Evolutionary conservation across 2,888 invertebrate species (phyloP), one percentile per base, ranked within the genome.

Genomic region (Aspidapion aeneum): DNA sequence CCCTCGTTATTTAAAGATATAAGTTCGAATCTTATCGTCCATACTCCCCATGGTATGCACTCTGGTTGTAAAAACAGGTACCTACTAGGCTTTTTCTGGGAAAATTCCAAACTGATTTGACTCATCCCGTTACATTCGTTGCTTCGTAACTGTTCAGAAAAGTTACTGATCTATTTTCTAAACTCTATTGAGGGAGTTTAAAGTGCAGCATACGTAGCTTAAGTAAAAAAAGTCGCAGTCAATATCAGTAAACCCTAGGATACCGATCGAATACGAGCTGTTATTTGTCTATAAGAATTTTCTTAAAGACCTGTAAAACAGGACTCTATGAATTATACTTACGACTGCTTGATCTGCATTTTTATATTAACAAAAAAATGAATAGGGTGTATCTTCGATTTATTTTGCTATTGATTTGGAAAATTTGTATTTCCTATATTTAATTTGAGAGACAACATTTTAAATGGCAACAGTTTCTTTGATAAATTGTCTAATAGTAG

Each of bases 21-120:
- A 50, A 98, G 85, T 78, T 97, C 94, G 70, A 98, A 85, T 73
- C 93, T 89, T 3, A 98, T 87, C 48, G 96, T 97, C 98, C 98
- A 99, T 62, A 98, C 94, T 80, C 99, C 98, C 98, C 98, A 99
- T 0, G 98, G 96, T 74, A 94, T 93, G 76, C 91, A 92, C 77
- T 98, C 97, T 5, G 92, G 87, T 69, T 90, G 89, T 9, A 68
- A 21, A 78, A 97, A 94, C 21, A 91, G 87, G 96, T 97, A 97
- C 60, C 93, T 87, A 61, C 89, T 89, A 74, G 91, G 91, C 72
- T 94, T 93, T 80, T 90, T 92, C 79, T 96, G 95, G 82, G 93
- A 97, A 83, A 98, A 98, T 80, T 98, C 97, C 69, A 98, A 84
- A 64, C 93, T 93, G 72, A 98, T 97, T 74, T 94, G 93, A 1